Base-by-base conservation (phyloP, 30 jellyfish, hydroid and myxozoan species). In the Morbakka virulenta region DNA sequence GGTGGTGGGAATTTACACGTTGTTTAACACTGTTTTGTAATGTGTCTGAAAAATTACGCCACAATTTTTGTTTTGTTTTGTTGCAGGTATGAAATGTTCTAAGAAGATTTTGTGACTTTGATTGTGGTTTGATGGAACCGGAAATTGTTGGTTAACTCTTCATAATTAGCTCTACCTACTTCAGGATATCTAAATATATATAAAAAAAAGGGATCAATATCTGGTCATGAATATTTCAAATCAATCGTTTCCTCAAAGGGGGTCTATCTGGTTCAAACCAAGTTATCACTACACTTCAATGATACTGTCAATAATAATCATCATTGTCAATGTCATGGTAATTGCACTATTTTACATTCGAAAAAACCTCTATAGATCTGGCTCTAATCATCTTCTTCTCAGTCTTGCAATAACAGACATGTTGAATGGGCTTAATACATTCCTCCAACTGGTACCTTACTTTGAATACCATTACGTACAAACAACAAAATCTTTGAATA, bases 341-440 rank as follows among this genome's bases (percentile, higher is more conserved):
- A 41, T 41, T 6, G 9, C 57, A 6, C 57, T 41, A 41, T 41
- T 41, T 41, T 17, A 17, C 17, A 9, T 41, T 9, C 57, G 57
- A 6, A 9, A 17, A 9, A 41, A 17, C 57, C 57, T 41, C 57
- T 41, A 41, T 41, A 41, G 17, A 17, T 6, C 57, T 6, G 57
- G 13, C 17, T 41, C 96, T 0, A 91, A 91, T 32, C 48, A 77
- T 24, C 62, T 91, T 0, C 92, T 91, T 12, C 75, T 91, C 0
- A 91, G 98, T 82, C 68, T 91, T 21, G 89, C 98, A 21, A 73
- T 84, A n/a, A 83, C 66, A 52, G 98, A 91, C 61, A 20, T 91
- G 29, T 47, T 91, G 28, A 66, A 92, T 6, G 98, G 98, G n/a
- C 6, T 79, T 0, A 64, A 72, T 0, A 68, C 88, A 30, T 47